Conservation (phyloP, 2,113 vertebrate species). For the Gallinago undulata region DNA sequence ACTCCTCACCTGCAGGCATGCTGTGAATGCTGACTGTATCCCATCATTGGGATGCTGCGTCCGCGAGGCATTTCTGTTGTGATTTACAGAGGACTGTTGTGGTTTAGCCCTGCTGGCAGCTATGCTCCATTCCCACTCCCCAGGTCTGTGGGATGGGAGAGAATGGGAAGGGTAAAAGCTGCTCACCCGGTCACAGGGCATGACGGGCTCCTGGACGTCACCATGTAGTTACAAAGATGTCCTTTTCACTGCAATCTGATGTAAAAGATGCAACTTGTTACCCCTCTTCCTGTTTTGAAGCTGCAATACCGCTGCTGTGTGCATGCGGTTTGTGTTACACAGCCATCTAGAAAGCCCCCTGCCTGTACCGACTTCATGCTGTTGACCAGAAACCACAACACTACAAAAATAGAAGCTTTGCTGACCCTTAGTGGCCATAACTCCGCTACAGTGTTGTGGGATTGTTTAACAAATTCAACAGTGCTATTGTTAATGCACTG, state of each 20-base stretch:
- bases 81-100: neutral
- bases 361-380: neutral
- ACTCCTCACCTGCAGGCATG: neutral
- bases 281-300: neutral
- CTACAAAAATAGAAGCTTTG: neutral
- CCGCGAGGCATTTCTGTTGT: neutral
- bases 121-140: neutral
- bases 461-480: neutral
- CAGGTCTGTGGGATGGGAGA: neutral
- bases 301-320: neutral
- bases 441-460: neutral
- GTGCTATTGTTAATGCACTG: neutral
- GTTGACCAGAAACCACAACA: neutral
- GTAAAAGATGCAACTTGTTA: neutral
- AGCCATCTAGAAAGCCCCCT: neutral
- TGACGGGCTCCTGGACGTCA: neutral
- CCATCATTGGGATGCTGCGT: neutral
- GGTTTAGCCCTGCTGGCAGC: neutral
- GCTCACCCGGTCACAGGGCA: neutral
- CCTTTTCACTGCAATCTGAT: neutral
- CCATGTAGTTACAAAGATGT: neutral
- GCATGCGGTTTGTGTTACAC: neutral
- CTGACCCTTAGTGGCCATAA: conserved; percentile 13
- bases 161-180: neutral
- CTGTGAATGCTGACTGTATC: neutral